A percentile compares a stretch with the other conserved stretches of the same genome.
Conservation (phyloP, 2,113 vertebrate species). For the Acrocephalus kingi region DNA sequence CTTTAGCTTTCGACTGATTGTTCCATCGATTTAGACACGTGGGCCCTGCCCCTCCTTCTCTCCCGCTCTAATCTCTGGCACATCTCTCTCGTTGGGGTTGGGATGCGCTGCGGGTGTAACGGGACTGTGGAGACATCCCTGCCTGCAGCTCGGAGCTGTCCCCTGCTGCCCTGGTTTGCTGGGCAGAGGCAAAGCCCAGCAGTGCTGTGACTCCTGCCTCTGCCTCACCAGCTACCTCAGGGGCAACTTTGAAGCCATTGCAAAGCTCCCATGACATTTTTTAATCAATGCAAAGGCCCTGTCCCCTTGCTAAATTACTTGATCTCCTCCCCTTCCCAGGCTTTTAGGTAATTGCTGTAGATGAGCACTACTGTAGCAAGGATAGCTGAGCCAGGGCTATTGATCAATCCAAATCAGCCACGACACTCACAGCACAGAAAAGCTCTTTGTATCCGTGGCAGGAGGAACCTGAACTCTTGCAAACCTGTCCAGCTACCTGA, state of each 20-base stretch:
- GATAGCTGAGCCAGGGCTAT: conserved; percentile 47
- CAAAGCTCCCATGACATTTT: background rate
- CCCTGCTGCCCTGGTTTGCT: background rate
- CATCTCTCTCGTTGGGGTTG: background rate
- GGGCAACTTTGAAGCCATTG: background rate
- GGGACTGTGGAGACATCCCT: fast-evolving
- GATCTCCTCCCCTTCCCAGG: conserved; percentile 48
- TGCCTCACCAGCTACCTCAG: background rate
- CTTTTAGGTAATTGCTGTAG: conserved; percentile 60
- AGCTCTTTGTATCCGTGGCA: background rate
- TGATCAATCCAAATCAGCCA: conserved; percentile 32
- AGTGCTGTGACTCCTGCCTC: background rate
- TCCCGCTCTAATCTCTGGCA: background rate
- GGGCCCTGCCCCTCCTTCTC: background rate
- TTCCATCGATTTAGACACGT: conserved; percentile 69
- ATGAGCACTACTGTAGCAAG: background rate
- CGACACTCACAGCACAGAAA: background rate
- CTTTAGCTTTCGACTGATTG: conserved; percentile 70
- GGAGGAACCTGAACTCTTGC: background rate
- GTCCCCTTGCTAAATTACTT: conserved; percentile 35
- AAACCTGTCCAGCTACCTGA: background rate
- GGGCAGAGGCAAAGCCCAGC: background rate
- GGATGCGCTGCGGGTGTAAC: background rate
- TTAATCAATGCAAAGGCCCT: conserved; percentile 47
- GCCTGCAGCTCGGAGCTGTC: too few species aligned